phyloP scores from a whole-genome alignment of 2,888 invertebrate species.

The Tridacna crocea region DNA sequence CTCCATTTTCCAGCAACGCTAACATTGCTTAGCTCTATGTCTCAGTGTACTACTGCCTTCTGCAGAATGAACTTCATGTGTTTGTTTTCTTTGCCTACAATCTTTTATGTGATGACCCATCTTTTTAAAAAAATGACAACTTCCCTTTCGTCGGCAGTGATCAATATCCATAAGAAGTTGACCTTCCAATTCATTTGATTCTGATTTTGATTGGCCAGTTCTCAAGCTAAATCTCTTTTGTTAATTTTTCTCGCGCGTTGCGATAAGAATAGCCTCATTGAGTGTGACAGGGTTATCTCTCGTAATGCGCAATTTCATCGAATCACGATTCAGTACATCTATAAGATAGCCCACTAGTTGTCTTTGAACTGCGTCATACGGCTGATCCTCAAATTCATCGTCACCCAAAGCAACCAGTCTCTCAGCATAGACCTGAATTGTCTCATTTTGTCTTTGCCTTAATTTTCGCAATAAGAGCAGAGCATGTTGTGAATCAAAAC shows the following conservation, averaged over 20 bases:
- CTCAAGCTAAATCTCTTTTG: slow-evolving; percentile 38
- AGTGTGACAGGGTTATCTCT: no score
- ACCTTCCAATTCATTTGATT: not conserved
- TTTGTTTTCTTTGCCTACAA: slow-evolving; percentile 3
- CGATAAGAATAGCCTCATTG: no score
- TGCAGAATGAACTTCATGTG: not conserved
- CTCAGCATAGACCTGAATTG: no score
- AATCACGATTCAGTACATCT: no score
- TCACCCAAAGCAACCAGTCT: no score
- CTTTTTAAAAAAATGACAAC: slow-evolving; percentile 24
- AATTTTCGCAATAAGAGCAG: no score
- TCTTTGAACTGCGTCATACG: no score
- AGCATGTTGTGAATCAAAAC: no score
- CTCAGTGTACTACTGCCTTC: not conserved
- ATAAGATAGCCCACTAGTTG: no score
- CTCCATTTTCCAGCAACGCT: not conserved
- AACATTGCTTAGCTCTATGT: slow-evolving; percentile 1
- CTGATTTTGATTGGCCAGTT: not conserved
- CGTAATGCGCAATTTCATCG: no score
- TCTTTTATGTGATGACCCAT: slow-evolving; percentile 17
- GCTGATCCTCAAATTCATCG: no score
- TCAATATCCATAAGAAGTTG: slow-evolving; percentile 41
- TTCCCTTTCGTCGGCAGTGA: not conserved
- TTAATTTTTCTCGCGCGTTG: slow-evolving; percentile 40
- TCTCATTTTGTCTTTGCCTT: no score